Evolutionary conservation across 2,113 vertebrate genomes (phyloP).

Genomic region (Porphyrio hochstetteri): DNA sequence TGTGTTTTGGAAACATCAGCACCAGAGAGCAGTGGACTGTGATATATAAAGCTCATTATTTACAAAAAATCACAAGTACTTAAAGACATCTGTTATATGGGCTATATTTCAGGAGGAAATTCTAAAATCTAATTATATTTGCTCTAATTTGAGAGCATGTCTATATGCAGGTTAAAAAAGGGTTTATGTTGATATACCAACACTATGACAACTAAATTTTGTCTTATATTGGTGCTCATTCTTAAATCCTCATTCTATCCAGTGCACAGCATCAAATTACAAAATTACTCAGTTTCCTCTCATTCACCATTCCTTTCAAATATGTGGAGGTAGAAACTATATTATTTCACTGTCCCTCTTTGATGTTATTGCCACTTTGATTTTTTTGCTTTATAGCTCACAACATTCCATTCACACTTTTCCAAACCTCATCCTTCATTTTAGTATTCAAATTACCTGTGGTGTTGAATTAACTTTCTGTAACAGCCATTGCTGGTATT

Average conservation of each 20-base stretch:
- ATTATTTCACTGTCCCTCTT: background rate
- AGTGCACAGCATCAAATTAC: background rate
- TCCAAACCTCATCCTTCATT: background rate
- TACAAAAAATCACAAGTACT: background rate
- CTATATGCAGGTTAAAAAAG: background rate
- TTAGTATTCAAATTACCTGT: background rate
- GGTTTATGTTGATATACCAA: background rate
- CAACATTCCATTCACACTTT: background rate
- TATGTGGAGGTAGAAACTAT: background rate
- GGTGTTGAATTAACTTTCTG: background rate
- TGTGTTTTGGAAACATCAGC: background rate
- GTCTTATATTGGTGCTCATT: background rate
- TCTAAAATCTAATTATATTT: background rate
- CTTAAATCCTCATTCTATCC: background rate
- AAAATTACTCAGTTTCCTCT: background rate
- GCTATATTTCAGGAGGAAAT: background rate
- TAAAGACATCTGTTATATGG: background rate
- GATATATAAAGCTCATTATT: background rate
- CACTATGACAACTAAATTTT: rapidly evolving
- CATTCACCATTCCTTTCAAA: background rate
- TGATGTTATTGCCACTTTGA: background rate
- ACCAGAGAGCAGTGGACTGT: background rate
- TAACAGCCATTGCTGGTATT: background rate
- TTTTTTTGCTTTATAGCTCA: background rate
- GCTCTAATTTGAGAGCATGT: background rate